Base-by-base conservation (phyloP, 2,888 invertebrate species). In the Drosophila setosimentum region DNA sequence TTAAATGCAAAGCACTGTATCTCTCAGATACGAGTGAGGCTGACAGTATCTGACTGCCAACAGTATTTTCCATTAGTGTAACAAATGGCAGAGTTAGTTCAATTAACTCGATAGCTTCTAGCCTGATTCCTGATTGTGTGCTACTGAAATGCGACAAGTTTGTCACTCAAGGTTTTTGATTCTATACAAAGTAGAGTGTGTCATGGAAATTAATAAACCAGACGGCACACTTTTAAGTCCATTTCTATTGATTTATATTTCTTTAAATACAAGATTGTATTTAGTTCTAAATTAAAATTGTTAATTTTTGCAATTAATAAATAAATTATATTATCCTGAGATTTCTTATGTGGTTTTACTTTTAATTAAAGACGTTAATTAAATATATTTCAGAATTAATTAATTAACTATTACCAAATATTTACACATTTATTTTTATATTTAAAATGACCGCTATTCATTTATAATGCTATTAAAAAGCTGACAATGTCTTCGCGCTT, bases 1-100 rank as follows among this genome's bases (percentile, higher is more conserved):
- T 84, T 82, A 73, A 78, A 63, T 65, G 55, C 45, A 68, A 53
- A 24, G 51, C 24, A 58, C 59, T 32, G 64, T 16, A 50, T 42
- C 66, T 70, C 40, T 53, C 61, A 74, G 85, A 78, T 60, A 54
- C 55, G n/a, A 45, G 45, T 33, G 18, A n/a, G 60, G 49, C 30
- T 50, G 29, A 29, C 24, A 45, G 49, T 50, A 73, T 32, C 29
- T 55, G 58, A 5, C 67, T 32, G 37, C 32, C n/a, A 24, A 27
- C 35, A 18, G 21, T 40, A 21, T 58, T 37, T 54, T 8, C 71
- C 50, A 49, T 60, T 50, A 42, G 33, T 24, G 45, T 68, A 73
- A 76, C 55, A 76, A 73, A 76, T 76, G 67, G 51, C 33, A 24
- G 27, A 42, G 59, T 42, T 40, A 29, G 63, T 59, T 57, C 55